phyloP scores from a whole-genome alignment of 1,140 invertebrate species.

The Listronotus oregonensis region DNA sequence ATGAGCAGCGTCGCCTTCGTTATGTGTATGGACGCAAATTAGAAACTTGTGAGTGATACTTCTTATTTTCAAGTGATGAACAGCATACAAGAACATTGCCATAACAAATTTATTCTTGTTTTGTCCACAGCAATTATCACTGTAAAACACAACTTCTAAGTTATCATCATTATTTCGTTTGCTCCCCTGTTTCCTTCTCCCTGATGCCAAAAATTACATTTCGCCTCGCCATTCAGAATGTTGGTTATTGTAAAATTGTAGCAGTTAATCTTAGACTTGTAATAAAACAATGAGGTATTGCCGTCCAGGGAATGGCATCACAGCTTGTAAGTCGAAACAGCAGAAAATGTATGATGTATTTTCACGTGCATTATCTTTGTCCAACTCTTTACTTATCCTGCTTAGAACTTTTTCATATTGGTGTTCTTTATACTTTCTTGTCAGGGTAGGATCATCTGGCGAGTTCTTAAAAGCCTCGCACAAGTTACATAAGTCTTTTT shows the following conservation, averaged over 20 bases:
- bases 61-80: constrained; percentile 37
- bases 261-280: constrained; percentile 48
- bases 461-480: background rate
- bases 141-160: constrained; percentile 41
- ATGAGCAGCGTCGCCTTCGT: constrained; percentile 54
- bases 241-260: constrained; percentile 52
- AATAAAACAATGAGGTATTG: constrained; percentile 44
- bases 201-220: constrained; percentile 58
- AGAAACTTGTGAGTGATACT: constrained; percentile 54
- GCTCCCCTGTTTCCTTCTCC: constrained; percentile 53
- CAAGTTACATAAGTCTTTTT: background rate
- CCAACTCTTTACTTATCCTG: background rate
- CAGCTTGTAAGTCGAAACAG: constrained; percentile 45
- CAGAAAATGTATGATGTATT: no score
- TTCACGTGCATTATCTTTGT: no score
- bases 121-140: constrained; percentile 56
- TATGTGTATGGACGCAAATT: constrained; percentile 54
- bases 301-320: constrained; percentile 47
- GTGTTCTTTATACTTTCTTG: background rate
- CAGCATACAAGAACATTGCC: constrained; percentile 49
- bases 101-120: constrained; percentile 56
- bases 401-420: constrained; percentile 3
- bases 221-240: constrained; percentile 34
- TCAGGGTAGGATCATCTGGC: background rate
- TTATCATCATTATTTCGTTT: constrained; percentile 53